These are phyloP conservation scores for Porites evermanni DNA, from an alignment of 92 coral and sea anemone species.

Conservation along the genomic window DNA sequence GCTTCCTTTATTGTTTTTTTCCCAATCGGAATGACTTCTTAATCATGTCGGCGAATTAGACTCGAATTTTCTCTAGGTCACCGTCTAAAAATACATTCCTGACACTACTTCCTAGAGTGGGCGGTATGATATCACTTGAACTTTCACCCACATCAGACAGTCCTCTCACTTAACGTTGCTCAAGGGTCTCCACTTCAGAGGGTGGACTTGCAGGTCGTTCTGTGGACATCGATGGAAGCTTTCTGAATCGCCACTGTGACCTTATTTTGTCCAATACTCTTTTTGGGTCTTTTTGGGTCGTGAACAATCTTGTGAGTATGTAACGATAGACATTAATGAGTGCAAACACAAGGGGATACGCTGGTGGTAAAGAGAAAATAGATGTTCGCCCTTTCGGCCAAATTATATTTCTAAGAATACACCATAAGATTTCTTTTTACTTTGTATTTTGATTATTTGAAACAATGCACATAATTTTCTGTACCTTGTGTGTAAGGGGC, in stretches of 20 bases:
- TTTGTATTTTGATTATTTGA: too few relatives aligned
- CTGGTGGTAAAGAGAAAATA: too few relatives aligned
- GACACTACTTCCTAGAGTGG: constrained; percentile 26
- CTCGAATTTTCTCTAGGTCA: constrained; percentile 10
- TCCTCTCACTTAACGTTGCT: not conserved
- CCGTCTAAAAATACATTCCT: not conserved
- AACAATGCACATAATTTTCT: too few relatives aligned
- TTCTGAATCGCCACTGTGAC: constrained; percentile 29
- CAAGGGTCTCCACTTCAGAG: constrained; percentile 27
- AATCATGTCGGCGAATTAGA: not conserved
- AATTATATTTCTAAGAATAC: too few relatives aligned
- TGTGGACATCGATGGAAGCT: not conserved
- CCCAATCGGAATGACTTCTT: constrained; percentile 14
- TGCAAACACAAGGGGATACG: too few relatives aligned
- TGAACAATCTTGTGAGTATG: too few relatives aligned
- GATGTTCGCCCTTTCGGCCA: too few relatives aligned
- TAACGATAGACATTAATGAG: too few relatives aligned
- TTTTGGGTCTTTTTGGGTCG: constrained; percentile 22
- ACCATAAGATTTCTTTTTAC: too few relatives aligned
- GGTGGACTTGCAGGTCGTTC: constrained; percentile 9
- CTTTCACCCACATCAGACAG: not conserved
- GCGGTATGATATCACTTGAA: constrained; percentile 22
- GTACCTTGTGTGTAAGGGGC: too few relatives aligned
- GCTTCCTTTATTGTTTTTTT: constrained; percentile 11
- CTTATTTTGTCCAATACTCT: constrained; percentile 32